These are phyloP conservation scores for Arctocebus calabarensis DNA, from an alignment of 2,797 vertebrate species.

Conservation along the genomic window DNA sequence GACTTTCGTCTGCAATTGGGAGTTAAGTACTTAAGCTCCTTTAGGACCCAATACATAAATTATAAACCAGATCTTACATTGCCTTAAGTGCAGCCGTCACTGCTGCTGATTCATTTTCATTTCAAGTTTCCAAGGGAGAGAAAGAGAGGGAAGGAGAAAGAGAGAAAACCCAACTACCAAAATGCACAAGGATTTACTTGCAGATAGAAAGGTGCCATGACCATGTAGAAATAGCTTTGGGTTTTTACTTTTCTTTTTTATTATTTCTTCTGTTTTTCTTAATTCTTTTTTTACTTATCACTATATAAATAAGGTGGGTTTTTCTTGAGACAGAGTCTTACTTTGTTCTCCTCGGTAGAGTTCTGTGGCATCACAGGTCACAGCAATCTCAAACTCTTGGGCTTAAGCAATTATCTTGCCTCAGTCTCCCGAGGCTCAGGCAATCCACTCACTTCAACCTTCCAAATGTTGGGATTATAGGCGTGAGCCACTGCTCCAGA, in stretches of 20 bases:
- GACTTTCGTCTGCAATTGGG: constrained; percentile 50
- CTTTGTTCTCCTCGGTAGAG: too few relatives aligned
- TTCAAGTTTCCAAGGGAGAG: constrained; percentile 42
- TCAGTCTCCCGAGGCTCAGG: too few relatives aligned
- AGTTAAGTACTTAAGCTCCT: constrained; percentile 71
- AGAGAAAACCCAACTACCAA: not conserved
- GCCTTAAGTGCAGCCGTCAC: constrained; percentile 66
- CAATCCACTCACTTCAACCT: too few relatives aligned
- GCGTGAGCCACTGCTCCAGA: too few relatives aligned
- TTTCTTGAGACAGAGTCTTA: too few relatives aligned
- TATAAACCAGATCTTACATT: constrained; percentile 71
- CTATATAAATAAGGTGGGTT: not conserved
- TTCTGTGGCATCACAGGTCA: too few relatives aligned
- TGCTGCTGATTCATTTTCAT: constrained; percentile 75
- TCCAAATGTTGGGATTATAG: too few relatives aligned
- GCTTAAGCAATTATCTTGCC: too few relatives aligned
- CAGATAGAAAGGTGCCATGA: not conserved
- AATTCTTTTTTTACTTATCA: not conserved
- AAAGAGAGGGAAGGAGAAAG: not conserved
- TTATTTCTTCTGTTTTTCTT: not conserved
- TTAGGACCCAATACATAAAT: constrained; percentile 68
- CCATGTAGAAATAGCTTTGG: not conserved
- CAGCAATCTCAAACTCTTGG: too few relatives aligned
- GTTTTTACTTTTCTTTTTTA: constrained; percentile 27
- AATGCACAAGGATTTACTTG: not conserved